Evolutionary conservation across 2,797 vertebrate species (phyloP).

Genomic region (Crocidura indochinensis): DNA sequence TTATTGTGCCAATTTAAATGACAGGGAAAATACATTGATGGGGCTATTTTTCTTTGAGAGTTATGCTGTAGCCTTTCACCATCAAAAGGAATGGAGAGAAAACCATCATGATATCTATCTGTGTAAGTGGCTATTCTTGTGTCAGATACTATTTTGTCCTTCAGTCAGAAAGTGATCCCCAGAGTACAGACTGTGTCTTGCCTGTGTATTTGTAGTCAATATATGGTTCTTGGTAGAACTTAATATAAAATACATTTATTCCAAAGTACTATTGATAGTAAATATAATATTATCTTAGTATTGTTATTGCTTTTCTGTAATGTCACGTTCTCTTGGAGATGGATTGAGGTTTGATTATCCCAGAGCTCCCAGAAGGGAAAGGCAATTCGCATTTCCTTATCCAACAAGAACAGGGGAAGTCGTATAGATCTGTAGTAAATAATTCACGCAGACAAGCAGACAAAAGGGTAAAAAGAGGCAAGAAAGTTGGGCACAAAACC

Average conservation of each 20-base stretch:
- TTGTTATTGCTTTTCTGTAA: not conserved
- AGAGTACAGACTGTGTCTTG: not conserved
- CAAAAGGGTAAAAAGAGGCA: no score
- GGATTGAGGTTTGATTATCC: no score
- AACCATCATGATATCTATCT: not conserved
- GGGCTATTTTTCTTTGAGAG: not conserved
- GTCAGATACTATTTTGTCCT: not conserved
- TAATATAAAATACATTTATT: slow-evolving; percentile 13
- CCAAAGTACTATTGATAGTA: slow-evolving; percentile 2
- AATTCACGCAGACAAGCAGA: no score
- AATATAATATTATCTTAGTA: slow-evolving; percentile 4
- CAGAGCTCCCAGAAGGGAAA: no score
- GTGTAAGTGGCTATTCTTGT: not conserved
- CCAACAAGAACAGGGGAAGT: no score
- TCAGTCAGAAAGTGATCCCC: not conserved
- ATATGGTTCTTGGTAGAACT: not conserved
- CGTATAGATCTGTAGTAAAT: no score
- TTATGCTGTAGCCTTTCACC: not conserved
- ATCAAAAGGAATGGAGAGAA: slow-evolving; percentile 1
- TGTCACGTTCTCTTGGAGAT: no score
- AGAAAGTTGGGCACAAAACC: no score
- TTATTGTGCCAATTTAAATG: slow-evolving; percentile 3
- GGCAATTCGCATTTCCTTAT: no score
- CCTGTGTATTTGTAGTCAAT: not conserved
- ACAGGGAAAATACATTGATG: not conserved